Evolutionary conservation across 2,888 invertebrate genomes (phyloP).

Genomic region (Capitulum mitella): DNA sequence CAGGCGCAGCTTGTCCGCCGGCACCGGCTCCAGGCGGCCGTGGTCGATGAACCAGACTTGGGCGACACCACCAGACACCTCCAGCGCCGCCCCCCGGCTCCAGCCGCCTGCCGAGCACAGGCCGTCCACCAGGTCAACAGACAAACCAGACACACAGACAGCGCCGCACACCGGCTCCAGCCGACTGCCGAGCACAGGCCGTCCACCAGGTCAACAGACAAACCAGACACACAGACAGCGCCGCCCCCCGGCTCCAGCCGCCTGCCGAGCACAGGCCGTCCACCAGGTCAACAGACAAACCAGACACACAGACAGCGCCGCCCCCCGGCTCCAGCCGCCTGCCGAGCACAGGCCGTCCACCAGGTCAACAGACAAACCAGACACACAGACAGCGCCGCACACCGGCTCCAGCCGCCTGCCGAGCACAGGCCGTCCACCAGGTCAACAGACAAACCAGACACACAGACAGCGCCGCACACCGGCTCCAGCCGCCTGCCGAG

Average conservation of each 20-base stretch:
- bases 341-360: too few relatives aligned
- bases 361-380: not conserved
- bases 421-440: not conserved
- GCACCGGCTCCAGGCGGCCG: not conserved
- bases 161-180: too few relatives aligned
- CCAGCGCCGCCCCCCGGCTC: not conserved
- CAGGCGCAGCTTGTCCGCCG: not conserved
- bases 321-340: too few relatives aligned
- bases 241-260: not conserved
- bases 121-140: too few relatives aligned
- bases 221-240: not conserved
- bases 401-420: not conserved
- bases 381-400: not conserved
- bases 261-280: not conserved
- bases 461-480: too few relatives aligned
- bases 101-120: not conserved
- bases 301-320: too few relatives aligned
- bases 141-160: too few relatives aligned
- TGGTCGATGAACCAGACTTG: not conserved
- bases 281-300: too few relatives aligned
- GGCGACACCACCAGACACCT: not conserved
- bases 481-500: too few relatives aligned
- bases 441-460: too few relatives aligned
- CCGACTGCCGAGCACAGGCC: too few relatives aligned
- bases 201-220: too few relatives aligned